phyloP scores from a whole-genome alignment of 2,888 invertebrate species.

The Pomacea canaliculata region DNA sequence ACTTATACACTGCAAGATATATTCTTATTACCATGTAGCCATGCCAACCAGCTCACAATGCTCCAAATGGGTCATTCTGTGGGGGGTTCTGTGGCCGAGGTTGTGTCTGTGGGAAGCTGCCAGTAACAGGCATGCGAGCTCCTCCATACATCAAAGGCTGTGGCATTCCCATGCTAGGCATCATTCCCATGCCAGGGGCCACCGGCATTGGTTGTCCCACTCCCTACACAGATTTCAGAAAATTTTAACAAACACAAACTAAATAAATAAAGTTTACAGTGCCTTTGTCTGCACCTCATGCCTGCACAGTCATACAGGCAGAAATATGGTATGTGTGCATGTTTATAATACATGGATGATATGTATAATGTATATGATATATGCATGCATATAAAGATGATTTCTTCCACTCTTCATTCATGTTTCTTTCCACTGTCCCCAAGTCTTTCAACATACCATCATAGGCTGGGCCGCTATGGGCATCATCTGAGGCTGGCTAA shows the following conservation, averaged over 20 bases:
- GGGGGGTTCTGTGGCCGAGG: conserved; percentile 43
- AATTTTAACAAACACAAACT: not conserved
- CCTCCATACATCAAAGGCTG: conserved; percentile 35
- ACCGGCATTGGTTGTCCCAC: conserved; percentile 40
- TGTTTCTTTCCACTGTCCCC: too few relatives aligned
- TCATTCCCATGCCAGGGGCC: conserved; percentile 41
- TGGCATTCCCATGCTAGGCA: conserved; percentile 41
- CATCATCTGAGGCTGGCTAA: conserved; percentile 37
- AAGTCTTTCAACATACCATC: conserved; percentile 42
- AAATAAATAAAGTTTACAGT: not conserved
- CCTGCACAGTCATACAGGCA: too few relatives aligned
- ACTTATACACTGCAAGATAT: too few relatives aligned
- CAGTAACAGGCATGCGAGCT: conserved; percentile 25
- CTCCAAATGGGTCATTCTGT: conserved; percentile 60
- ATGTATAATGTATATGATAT: too few relatives aligned
- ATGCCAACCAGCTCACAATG: conserved; percentile 49
- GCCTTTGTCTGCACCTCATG: too few relatives aligned
- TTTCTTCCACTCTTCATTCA: too few relatives aligned
- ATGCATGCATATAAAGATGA: too few relatives aligned
- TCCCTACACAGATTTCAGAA: conserved; percentile 22
- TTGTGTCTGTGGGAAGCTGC: conserved; percentile 36
- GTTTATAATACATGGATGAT: too few relatives aligned
- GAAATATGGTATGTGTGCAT: too few relatives aligned
- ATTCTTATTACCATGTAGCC: too few relatives aligned
- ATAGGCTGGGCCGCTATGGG: conserved; percentile 39